Evolutionary conservation across 1,140 invertebrate genomes (phyloP).

Genomic region (Saccostrea glomerata): DNA sequence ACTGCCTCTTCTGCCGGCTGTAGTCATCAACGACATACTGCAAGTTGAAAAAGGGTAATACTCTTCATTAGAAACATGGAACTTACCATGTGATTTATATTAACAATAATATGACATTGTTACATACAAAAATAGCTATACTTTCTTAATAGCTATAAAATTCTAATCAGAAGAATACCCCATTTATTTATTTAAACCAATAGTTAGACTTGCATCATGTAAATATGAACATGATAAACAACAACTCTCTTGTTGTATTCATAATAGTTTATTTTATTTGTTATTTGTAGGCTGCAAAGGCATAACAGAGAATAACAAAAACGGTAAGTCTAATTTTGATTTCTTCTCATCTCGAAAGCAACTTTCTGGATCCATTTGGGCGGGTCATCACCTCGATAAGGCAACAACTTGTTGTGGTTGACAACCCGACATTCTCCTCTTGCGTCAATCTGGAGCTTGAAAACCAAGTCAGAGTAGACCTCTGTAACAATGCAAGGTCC

Average conservation of each 20-base stretch:
- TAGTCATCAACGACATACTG: background rate
- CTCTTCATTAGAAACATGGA: background rate
- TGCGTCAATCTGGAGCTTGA: slow-evolving; percentile 2
- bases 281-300: background rate
- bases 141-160: background rate
- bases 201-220: background rate
- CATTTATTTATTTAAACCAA: no score
- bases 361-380: background rate
- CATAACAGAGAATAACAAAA: background rate
- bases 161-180: no score
- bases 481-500: slow-evolving; percentile 8
- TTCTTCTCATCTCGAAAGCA: background rate
- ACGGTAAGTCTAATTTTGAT: background rate
- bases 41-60: background rate
- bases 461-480: slow-evolving; percentile 30
- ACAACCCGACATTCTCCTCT: background rate
- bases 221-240: background rate
- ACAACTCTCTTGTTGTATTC: background rate
- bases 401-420: slow-evolving; percentile 42
- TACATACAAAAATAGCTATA: background rate
- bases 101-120: background rate
- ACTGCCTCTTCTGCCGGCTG: slow-evolving; percentile 21
- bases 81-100: background rate
- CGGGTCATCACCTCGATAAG: background rate
- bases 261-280: background rate